phyloP scores from a whole-genome alignment of 2,113 vertebrate genomes.

The Centrocercus urophasianus region DNA sequence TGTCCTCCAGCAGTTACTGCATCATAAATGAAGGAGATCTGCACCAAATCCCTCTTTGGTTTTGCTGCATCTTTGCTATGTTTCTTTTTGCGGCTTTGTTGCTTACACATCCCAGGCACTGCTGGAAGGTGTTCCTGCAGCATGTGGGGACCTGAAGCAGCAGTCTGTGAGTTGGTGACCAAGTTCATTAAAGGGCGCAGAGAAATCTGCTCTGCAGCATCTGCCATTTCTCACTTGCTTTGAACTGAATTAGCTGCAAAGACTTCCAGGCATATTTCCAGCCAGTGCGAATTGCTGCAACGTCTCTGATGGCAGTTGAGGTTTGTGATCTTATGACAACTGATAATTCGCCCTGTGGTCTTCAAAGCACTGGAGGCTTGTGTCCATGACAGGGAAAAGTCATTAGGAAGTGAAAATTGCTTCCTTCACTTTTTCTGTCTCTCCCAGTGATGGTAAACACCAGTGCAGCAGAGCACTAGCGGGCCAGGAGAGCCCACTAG shows the following conservation, averaged over 20 bases:
- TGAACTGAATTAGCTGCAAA: not conserved
- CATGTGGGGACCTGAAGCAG: not conserved
- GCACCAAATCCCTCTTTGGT: too few relatives aligned
- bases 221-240: not conserved
- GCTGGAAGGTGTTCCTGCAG: not conserved
- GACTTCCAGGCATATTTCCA: not conserved
- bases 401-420: conserved; percentile 29
- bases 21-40: not conserved
- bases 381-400: not conserved
- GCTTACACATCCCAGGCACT: not conserved
- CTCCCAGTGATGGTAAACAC: not conserved
- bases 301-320: not conserved
- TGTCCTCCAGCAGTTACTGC: not conserved
- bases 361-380: not conserved
- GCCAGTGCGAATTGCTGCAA: not conserved
- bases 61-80: not conserved
- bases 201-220: too few relatives aligned
- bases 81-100: not conserved
- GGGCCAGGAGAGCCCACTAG: not conserved
- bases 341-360: not conserved
- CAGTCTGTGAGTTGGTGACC: fast-evolving
- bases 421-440: not conserved
- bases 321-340: not conserved
- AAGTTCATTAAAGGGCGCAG: not conserved
- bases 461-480: not conserved